A percentile compares a stretch with the other conserved stretches of the same genome.
phyloP scores from a whole-genome alignment of 2,113 vertebrate genomes.

The Melanerpes formicivorus region DNA sequence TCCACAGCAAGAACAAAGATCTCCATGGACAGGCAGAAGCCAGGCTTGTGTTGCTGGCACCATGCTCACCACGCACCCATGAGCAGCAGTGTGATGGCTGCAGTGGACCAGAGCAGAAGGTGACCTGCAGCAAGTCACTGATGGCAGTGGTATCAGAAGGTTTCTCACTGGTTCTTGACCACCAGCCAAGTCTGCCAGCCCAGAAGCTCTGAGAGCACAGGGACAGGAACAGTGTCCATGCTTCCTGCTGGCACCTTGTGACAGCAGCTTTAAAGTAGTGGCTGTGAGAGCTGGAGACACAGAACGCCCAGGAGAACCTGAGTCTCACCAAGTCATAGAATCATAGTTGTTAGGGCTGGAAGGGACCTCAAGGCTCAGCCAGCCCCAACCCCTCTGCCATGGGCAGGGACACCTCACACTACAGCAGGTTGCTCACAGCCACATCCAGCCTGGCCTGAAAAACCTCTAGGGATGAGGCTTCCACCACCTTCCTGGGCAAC shows the following conservation, averaged over 20 bases:
- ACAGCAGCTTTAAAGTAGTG: background rate
- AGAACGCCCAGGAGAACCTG: rapidly evolving
- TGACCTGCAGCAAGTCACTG: rapidly evolving
- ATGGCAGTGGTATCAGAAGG: background rate
- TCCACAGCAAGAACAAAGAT: background rate
- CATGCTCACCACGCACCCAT: rapidly evolving
- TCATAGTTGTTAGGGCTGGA: too few species aligned
- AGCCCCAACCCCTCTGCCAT: too few species aligned
- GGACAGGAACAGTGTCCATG: background rate
- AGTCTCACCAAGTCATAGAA: background rate
- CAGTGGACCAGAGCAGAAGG: background rate
- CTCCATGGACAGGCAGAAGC: background rate
- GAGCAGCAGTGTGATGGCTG: rapidly evolving
- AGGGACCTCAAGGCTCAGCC: too few species aligned
- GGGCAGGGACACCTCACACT: too few species aligned
- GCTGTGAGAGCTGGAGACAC: background rate
- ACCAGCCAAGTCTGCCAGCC: background rate
- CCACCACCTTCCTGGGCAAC: too few species aligned
- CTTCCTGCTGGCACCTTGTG: background rate
- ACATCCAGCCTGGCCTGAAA: too few species aligned
- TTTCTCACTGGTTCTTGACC: background rate
- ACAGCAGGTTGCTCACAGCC: too few species aligned
- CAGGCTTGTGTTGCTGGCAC: background rate
- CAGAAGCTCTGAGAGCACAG: background rate
- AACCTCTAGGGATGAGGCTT: too few species aligned